Conservation (phyloP, 1,140 invertebrate genomes). For the Drosophila bifasciata region DNA sequence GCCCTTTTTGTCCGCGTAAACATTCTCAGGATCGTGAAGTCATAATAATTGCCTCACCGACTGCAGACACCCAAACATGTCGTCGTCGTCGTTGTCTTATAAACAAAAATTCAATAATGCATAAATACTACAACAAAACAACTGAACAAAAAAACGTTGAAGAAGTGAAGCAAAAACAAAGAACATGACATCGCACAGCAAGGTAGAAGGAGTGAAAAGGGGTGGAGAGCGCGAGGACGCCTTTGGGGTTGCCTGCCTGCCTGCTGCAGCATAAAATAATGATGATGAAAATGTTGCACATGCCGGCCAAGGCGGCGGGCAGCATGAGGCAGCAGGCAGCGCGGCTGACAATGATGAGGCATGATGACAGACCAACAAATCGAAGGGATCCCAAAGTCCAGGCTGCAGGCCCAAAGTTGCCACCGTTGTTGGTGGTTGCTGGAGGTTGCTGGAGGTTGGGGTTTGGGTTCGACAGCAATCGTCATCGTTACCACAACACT, state of each 20-base stretch:
- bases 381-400: constrained; percentile 57
- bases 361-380: constrained; percentile 82
- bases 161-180: constrained; percentile 8
- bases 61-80: constrained; percentile 54
- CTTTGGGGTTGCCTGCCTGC: constrained; percentile 47
- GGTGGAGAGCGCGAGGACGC: constrained; percentile 1
- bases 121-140: constrained; percentile 52
- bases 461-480: constrained; percentile 60
- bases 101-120: constrained; percentile 82
- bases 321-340: constrained; percentile 25
- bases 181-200: constrained; percentile 34
- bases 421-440: constrained; percentile 58
- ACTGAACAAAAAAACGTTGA: constrained; percentile 7
- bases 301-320: constrained; percentile 31
- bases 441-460: constrained; percentile 24
- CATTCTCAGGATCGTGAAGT: constrained; percentile 62
- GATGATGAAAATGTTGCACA: constrained; percentile 81
- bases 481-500: constrained; percentile 76
- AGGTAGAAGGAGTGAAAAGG: constrained; percentile 30
- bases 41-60: constrained; percentile 20
- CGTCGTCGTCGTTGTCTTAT: constrained; percentile 52
- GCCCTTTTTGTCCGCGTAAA: constrained; percentile 50
- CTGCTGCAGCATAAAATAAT: constrained; percentile 76
- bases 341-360: constrained; percentile 78
- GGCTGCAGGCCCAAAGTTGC: constrained; percentile 71